Percentiles rank a stretch among this genome's conserved stretches.
Conservation (phyloP, 2,888 invertebrate species). For the Drosophila lutescens region DNA sequence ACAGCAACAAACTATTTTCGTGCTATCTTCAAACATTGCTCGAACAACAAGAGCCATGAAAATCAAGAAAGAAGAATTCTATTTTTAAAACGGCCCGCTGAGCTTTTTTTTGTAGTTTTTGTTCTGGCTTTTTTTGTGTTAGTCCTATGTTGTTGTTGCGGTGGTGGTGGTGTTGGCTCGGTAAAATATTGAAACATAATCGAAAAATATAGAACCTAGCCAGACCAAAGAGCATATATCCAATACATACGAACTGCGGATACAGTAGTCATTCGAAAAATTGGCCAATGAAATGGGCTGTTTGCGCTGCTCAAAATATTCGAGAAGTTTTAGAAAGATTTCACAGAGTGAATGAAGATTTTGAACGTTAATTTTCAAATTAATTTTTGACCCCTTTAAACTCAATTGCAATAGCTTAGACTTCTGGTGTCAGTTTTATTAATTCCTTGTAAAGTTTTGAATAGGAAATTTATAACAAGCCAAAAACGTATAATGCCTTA, state of each 20-base stretch:
- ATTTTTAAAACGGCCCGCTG: conserved; percentile 74
- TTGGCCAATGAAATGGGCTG: conserved; percentile 2
- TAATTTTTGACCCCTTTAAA: background rate
- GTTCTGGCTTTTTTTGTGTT: conserved; percentile 18
- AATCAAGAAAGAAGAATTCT: conserved; percentile 62
- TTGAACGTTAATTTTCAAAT: background rate
- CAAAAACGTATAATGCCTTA: no score
- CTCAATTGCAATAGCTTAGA: background rate
- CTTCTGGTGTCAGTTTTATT: background rate
- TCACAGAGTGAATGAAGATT: background rate
- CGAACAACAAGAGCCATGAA: conserved; percentile 71
- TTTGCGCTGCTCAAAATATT: background rate
- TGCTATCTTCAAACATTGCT: conserved; percentile 78
- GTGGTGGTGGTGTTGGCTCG: conserved; percentile 43
- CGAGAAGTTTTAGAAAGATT: background rate
- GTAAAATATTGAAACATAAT: conserved; percentile 81
- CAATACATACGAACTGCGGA: conserved; percentile 16
- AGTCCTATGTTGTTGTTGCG: conserved; percentile 22
- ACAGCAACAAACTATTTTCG: conserved; percentile 65
- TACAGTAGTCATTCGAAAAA: conserved; percentile 23
- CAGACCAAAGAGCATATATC: conserved; percentile 25
- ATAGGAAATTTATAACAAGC: no score
- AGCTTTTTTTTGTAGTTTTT: conserved; percentile 61
- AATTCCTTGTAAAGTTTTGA: background rate
- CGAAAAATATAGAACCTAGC: conserved; percentile 64